Evolutionary conservation across 2,113 vertebrate species (phyloP).

Genomic region (Pygoscelis antarcticus): DNA sequence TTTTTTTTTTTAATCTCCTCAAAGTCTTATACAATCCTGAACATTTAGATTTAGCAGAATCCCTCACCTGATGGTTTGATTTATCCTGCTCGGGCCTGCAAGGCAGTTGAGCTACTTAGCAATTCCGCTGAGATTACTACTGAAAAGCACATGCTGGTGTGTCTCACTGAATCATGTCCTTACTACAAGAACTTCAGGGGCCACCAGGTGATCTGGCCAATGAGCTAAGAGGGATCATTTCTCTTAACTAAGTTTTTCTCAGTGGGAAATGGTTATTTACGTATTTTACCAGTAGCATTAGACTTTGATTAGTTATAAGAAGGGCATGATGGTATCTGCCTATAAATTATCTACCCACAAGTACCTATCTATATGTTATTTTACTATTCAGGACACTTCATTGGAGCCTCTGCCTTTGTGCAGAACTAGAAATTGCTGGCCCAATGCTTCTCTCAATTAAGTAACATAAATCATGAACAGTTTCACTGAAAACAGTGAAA

Average conservation of each 20-base stretch:
- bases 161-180: not conserved
- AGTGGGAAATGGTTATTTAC: not conserved
- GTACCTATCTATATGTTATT: not conserved
- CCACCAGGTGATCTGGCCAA: not conserved
- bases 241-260: not conserved
- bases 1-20: not conserved
- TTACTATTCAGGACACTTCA: not conserved
- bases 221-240: not conserved
- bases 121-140: not conserved
- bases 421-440: not conserved
- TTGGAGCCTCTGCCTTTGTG: not conserved
- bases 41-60: slow-evolving; percentile 23
- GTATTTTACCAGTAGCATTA: not conserved
- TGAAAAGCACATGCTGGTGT: not conserved
- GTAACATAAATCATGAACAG: not conserved
- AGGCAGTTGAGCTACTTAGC: not conserved
- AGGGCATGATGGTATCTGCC: not conserved
- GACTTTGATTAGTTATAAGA: not conserved
- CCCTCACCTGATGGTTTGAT: not conserved
- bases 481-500: not conserved
- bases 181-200: not conserved
- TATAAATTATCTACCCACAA: not conserved
- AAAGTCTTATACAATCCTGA: not conserved
- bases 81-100: not conserved
- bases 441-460: not conserved